Conservation (phyloP, 2,113 vertebrate species). For the Argyrosomus japonicus region DNA sequence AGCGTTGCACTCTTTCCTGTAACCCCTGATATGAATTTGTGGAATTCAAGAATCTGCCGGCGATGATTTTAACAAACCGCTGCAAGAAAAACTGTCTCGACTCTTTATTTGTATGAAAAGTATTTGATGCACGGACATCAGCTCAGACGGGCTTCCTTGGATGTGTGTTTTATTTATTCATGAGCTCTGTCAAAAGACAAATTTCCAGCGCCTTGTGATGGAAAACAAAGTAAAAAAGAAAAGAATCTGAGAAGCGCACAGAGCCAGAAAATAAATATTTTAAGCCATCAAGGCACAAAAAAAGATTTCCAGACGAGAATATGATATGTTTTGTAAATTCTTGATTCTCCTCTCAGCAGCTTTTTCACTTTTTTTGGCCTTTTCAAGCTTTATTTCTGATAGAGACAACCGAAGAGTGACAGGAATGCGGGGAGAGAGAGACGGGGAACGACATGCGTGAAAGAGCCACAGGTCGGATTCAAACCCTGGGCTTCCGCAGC, state of each 20-base stretch:
- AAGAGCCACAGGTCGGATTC: too few relatives aligned
- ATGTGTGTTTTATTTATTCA: constrained; percentile 6
- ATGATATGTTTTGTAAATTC: background rate
- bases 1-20: background rate
- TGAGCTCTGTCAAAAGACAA: constrained; percentile 3
- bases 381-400: too few relatives aligned
- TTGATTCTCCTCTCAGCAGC: background rate
- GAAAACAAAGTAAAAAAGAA: constrained; percentile 13
- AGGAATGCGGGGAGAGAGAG: too few relatives aligned
- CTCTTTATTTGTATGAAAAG: background rate
- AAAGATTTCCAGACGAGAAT: constrained; percentile 8
- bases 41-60: background rate
- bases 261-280: constrained; percentile 27
- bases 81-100: background rate
- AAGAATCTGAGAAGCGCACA: constrained; percentile 4
- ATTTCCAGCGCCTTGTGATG: constrained; percentile 7
- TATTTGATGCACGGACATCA: background rate
- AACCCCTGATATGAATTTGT: background rate
- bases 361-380: too few relatives aligned
- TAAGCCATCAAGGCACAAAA: background rate
- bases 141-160: background rate
- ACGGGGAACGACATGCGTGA: too few relatives aligned
- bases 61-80: background rate
- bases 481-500: too few relatives aligned
- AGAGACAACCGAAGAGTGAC: too few relatives aligned